Conservation (phyloP, 1,140 invertebrate species). For the Apis dorsata region DNA sequence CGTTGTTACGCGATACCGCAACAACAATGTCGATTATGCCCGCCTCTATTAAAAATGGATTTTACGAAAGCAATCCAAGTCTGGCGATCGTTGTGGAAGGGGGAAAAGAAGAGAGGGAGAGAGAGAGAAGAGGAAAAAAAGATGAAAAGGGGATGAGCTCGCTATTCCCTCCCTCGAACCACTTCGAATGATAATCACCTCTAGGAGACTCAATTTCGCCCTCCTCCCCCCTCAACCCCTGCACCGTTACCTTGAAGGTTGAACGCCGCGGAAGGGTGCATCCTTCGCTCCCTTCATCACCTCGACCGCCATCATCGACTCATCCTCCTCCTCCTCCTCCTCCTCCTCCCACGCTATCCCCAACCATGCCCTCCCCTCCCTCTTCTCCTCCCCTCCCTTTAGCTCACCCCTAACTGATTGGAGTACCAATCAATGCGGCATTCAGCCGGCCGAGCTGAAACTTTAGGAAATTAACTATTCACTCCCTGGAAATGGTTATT, state of each 20-base stretch:
- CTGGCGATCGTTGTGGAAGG: constrained; percentile 52
- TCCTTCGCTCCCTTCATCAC: constrained; percentile 63
- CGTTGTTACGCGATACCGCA: constrained; percentile 28
- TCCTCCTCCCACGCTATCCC: constrained; percentile 49
- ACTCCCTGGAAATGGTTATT: constrained; percentile 78
- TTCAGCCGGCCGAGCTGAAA: constrained; percentile 77
- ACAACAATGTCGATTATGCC: constrained; percentile 54
- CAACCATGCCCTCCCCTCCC: constrained; percentile 51
- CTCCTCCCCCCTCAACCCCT: constrained; percentile 34
- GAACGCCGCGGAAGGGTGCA: constrained; percentile 64
- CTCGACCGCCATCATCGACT: constrained; percentile 34
- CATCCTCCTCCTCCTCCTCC: constrained; percentile 37
- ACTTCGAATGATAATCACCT: constrained; percentile 77
- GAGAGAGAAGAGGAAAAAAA: background rate
- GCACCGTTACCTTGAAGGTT: constrained; percentile 64
- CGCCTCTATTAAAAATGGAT: constrained; percentile 70
- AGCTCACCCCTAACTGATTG: constrained; percentile 76
- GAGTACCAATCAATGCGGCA: constrained; percentile 80
- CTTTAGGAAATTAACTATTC: constrained; percentile 81
- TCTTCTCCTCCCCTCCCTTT: constrained; percentile 41
- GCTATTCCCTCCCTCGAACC: constrained; percentile 63
- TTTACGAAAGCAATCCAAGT: constrained; percentile 71
- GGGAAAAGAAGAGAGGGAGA: background rate
- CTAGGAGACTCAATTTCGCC: constrained; percentile 73
- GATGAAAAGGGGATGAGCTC: constrained; percentile 55